A percentile compares a stretch with the other conserved stretches of the same genome.
phyloP scores from a whole-genome alignment of 2,797 vertebrate species.

The Mus spretus region DNA sequence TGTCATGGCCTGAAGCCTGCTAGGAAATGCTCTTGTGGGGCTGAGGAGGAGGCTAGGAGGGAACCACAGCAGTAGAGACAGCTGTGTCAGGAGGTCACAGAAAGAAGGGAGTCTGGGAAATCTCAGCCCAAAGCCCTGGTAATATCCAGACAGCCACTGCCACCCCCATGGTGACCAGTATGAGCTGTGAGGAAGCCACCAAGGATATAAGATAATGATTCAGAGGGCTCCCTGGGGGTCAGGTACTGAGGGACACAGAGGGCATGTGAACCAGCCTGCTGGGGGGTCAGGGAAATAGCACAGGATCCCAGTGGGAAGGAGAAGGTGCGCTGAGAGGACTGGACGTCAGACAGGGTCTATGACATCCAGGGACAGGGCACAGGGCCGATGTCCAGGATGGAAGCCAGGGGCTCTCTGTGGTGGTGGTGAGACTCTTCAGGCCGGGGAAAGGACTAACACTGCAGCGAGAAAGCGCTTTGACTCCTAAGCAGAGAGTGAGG shows the following conservation, averaged over 20 bases:
- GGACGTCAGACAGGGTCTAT: background rate
- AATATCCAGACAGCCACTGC: rapidly evolving
- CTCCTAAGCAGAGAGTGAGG: background rate
- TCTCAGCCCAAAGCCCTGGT: background rate
- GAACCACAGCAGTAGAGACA: background rate
- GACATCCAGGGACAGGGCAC: background rate
- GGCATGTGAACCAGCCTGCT: background rate
- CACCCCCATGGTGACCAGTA: background rate
- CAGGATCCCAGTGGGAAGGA: background rate
- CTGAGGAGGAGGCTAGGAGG: background rate
- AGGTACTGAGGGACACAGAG: background rate
- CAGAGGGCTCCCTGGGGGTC: rapidly evolving
- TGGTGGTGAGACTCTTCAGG: background rate
- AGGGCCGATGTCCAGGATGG: background rate
- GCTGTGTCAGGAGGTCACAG: background rate
- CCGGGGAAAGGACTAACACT: background rate
- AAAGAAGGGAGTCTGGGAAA: background rate
- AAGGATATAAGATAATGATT: background rate
- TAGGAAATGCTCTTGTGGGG: background rate
- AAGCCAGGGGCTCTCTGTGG: background rate
- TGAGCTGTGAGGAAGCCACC: rapidly evolving
- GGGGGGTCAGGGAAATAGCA: background rate
- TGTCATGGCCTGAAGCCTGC: background rate
- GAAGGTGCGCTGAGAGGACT: background rate
- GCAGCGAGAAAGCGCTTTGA: background rate